Evolutionary conservation across 1,140 invertebrate species (phyloP).

Genomic region (Bathynomus jamesi): DNA sequence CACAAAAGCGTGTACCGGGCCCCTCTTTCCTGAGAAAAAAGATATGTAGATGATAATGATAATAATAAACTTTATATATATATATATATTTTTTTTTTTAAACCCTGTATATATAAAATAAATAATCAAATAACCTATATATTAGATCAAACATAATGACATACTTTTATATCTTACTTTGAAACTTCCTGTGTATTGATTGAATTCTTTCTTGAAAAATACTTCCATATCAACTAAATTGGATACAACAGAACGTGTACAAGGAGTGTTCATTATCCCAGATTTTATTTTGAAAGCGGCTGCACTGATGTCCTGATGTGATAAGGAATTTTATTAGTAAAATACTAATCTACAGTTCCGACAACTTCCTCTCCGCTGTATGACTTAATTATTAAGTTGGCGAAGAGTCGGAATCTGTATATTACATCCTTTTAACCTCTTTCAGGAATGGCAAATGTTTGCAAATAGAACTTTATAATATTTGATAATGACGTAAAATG

Average conservation of each 20-base stretch:
- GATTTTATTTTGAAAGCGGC: conserved; percentile 79
- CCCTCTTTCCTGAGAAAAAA: conserved; percentile 63
- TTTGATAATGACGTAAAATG: no score
- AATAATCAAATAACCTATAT: neutral
- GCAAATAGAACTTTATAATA: no score
- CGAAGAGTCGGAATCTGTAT: no score
- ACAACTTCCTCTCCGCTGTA: no score
- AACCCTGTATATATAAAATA: neutral
- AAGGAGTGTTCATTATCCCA: conserved; percentile 74
- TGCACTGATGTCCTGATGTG: conserved; percentile 68
- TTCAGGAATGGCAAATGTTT: no score
- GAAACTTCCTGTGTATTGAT: conserved; percentile 83
- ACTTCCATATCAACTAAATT: conserved; percentile 69
- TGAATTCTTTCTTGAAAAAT: conserved; percentile 86
- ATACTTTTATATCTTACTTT: no score
- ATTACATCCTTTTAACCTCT: no score
- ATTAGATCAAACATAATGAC: no score
- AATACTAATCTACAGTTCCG: no score
- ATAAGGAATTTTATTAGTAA: neutral
- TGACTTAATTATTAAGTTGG: no score
- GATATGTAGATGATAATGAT: neutral
- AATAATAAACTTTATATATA: neutral
- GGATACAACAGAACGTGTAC: conserved; percentile 71
- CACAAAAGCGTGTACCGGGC: conserved; percentile 67
- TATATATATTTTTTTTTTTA: neutral